Base-by-base conservation (phyloP, 2,113 vertebrate genomes). In the Protomyctophum bolini region DNA sequence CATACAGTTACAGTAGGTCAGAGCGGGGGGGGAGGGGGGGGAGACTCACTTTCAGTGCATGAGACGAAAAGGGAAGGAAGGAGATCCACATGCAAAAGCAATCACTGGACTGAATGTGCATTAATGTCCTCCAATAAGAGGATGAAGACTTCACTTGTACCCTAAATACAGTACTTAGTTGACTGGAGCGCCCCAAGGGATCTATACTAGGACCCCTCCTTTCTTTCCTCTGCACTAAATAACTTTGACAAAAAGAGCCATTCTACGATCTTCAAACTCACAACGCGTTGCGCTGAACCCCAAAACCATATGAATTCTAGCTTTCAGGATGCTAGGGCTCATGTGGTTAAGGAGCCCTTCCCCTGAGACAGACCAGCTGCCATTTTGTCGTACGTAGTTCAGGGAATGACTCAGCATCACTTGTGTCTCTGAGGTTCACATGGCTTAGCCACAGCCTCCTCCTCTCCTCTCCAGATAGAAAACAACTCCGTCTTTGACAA, bases 371-470 rank as follows among this genome's bases (percentile, higher is more conserved):
- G 56, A 78, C 71, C 85, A 83, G 84, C 84, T 87, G 83, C 85
- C 78, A 83, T 87, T 87, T 87, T 87, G 73, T 77, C 69, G 67
- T 14, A 63, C 10, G 33, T 12, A 41, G 59, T 49, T 63, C 55
- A 72, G 75, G 69, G 83, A 77, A 80, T 88, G 89, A 89, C 85
- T 90, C 83, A 79, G 85, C 88, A 82, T 74, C 58, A 28, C 73
- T 73, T 62, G 72, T 49, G 76, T 77, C 66, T 83, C 77, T 50
- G 72, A 76, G 73, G 67, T 81, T 79, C 65, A 58, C 0, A 21
- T 73, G 78, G 65, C 33, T 0, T 14, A 71, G 73, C 71, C 7
- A 64, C 65, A 58, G 52, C 12, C 54, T 48, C n/a, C 33, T 33
- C 51, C 41, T n/a, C 63, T 41, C 6, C 61, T 28, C 11, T 59